phyloP scores from a whole-genome alignment of 2,797 vertebrate genomes.

The Halcyon badia region DNA sequence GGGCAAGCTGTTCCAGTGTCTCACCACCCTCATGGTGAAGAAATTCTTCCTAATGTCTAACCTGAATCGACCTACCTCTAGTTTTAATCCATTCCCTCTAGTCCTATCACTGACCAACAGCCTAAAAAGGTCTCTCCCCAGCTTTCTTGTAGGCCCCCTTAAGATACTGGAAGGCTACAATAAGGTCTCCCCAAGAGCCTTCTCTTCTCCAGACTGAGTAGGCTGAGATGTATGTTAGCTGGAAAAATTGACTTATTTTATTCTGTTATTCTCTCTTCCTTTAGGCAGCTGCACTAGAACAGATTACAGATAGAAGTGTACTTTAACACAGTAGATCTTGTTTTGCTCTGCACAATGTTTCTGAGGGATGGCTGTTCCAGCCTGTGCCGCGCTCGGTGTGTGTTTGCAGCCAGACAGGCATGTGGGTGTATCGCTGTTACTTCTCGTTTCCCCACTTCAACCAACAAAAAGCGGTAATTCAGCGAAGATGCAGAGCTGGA shows the following conservation, averaged over 20 bases:
- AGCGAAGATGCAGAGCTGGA: not conserved
- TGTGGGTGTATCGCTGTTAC: not conserved
- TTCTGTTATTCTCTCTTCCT: not conserved
- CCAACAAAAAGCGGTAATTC: not conserved
- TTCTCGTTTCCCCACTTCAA: not conserved
- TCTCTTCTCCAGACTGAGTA: too few relatives aligned
- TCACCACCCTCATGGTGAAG: too few relatives aligned
- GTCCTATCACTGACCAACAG: too few relatives aligned
- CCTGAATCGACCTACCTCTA: too few relatives aligned
- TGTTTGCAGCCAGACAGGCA: not conserved
- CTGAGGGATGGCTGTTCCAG: not conserved
- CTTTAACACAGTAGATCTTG: not conserved
- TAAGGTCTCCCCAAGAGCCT: too few relatives aligned
- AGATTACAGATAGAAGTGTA: not conserved
- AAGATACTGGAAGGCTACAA: too few relatives aligned
- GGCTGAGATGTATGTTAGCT: not conserved
- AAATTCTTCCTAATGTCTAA: too few relatives aligned
- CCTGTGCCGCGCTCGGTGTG: fast-evolving
- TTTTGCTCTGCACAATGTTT: not conserved
- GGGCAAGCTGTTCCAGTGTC: too few relatives aligned
- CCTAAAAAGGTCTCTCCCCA: too few relatives aligned
- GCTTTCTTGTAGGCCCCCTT: too few relatives aligned
- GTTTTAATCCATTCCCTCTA: too few relatives aligned
- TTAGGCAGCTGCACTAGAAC: not conserved
- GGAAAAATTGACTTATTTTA: not conserved